Percentiles rank a stretch among this genome's conserved stretches.
phyloP scores from a whole-genome alignment of 2,797 vertebrate genomes.

The Pelobates cultripes region DNA sequence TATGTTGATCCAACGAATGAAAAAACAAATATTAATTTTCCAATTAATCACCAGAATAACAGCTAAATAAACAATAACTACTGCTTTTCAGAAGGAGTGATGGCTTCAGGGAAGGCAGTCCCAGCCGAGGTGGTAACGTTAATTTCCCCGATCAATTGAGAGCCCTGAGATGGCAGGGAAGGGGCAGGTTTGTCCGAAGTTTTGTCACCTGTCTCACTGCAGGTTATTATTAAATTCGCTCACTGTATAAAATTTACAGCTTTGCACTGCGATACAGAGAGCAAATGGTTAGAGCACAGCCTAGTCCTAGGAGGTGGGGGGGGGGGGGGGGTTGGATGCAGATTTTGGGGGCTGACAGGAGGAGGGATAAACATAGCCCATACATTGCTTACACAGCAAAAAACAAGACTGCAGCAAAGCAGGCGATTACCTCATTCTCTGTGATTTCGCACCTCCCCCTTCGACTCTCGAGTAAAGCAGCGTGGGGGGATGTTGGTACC shows the following conservation, averaged over 20 bases:
- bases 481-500: background rate
- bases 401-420: slow-evolving; percentile 29
- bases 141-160: no score
- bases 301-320: slow-evolving; percentile 7
- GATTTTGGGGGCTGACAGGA: background rate
- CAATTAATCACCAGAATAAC: no score
- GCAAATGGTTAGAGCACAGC: background rate
- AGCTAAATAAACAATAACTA: no score
- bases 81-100: no score
- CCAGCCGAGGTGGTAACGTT: no score
- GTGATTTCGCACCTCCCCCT: slow-evolving; percentile 24
- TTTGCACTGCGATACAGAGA: background rate
- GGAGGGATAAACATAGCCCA: background rate
- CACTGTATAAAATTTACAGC: no score
- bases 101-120: no score
- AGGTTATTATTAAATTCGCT: background rate
- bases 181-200: background rate
- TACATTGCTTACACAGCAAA: slow-evolving; percentile 37
- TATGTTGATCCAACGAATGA: no score
- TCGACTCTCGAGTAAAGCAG: background rate
- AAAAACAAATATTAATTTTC: no score
- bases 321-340: slow-evolving; percentile 5
- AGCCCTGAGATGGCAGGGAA: background rate
- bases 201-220: background rate
- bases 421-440: slow-evolving; percentile 42